Conservation (phyloP, 2,888 invertebrate genomes). For the Melangyna quadrimaculata region DNA sequence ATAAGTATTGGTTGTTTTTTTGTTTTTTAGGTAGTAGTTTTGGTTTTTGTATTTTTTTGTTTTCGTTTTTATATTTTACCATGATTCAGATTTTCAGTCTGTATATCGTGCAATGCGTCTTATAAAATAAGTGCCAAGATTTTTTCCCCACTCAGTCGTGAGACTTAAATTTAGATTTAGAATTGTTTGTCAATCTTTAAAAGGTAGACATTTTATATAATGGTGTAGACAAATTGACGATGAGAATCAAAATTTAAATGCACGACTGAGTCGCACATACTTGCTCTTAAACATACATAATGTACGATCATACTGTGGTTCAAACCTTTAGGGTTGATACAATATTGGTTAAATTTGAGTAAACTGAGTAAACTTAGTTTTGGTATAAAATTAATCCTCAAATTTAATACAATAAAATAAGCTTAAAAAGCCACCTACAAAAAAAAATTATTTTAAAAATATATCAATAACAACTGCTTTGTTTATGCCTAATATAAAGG, state of each 20-base stretch:
- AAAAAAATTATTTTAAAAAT: no score
- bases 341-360: no score
- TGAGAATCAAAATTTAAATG: background rate
- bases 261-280: no score
- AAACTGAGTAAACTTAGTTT: no score
- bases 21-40: background rate
- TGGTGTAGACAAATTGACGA: background rate
- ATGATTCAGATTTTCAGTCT: conserved; percentile 43
- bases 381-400: no score
- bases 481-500: no score
- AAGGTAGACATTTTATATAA: conserved; percentile 14
- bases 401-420: no score
- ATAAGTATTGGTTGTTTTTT: background rate
- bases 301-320: no score
- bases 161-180: conserved; percentile 58
- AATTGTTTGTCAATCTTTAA: background rate
- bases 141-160: conserved; percentile 36
- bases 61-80: conserved; percentile 12
- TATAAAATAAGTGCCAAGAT: conserved; percentile 37
- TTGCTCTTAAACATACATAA: no score
- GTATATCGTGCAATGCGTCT: conserved; percentile 28
- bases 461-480: no score
- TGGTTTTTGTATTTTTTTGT: background rate
- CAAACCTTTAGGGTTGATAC: no score
- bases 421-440: no score